These are phyloP conservation scores for Homarus americanus DNA, from an alignment of 1,140 invertebrate genomes.

Conservation along the genomic window DNA sequence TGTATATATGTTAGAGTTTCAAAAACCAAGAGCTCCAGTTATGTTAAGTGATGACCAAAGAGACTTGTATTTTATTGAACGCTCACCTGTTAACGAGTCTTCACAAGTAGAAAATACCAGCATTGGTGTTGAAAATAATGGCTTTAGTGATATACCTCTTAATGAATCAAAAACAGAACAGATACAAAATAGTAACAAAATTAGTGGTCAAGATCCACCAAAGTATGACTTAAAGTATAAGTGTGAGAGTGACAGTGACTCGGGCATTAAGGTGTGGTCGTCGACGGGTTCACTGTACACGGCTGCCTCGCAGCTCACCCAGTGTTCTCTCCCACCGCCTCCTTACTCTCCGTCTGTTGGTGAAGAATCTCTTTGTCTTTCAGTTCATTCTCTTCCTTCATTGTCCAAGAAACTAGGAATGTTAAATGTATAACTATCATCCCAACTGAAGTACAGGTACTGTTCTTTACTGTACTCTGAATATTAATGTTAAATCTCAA, in stretches of 20 bases:
- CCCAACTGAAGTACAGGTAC: not conserved
- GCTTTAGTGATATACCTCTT: constrained; percentile 38
- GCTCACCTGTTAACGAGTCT: not conserved
- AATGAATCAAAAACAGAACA: not conserved
- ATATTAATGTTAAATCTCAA: not conserved
- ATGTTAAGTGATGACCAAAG: constrained; percentile 41
- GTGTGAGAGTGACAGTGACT: constrained; percentile 49
- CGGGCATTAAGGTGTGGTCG: constrained; percentile 55
- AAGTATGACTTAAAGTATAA: constrained; percentile 29
- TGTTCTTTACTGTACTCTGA: not conserved
- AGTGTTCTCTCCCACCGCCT: constrained; percentile 49
- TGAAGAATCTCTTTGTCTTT: constrained; percentile 41
- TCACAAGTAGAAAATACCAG: not conserved
- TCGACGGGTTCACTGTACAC: constrained; percentile 52
- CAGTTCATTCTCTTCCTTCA: constrained; percentile 44
- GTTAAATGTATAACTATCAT: constrained; percentile 36
- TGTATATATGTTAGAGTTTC: constrained; percentile 43
- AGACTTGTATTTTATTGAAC: constrained; percentile 30
- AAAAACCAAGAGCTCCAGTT: constrained; percentile 49
- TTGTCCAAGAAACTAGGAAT: constrained; percentile 9
- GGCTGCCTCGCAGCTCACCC: not conserved
- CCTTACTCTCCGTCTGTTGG: constrained; percentile 46
- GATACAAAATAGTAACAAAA: not conserved
- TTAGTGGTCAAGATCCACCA: constrained; percentile 32
- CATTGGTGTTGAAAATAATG: constrained; percentile 36